Conservation (phyloP, 2,888 invertebrate genomes). For the Meandrusa payeni region DNA sequence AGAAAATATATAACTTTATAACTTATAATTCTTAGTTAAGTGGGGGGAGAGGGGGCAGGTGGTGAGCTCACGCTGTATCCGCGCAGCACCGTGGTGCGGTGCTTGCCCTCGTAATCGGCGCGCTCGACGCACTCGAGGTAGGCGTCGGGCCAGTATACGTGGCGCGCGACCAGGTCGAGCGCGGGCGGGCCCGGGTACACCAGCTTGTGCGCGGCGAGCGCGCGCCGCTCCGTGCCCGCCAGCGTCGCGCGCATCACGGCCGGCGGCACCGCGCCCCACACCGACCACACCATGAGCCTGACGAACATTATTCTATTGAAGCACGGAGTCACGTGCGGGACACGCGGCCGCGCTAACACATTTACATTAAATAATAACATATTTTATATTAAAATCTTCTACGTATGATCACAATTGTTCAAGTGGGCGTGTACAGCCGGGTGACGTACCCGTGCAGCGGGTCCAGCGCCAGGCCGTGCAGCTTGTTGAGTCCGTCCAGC, state of each 20-base stretch:
- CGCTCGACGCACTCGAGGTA: constrained; percentile 90
- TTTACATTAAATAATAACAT: too few species aligned
- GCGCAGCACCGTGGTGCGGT: constrained; percentile 82
- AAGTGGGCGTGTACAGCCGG: too few species aligned
- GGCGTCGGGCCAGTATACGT: constrained; percentile 90
- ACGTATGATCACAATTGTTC: too few species aligned
- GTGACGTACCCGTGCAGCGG: constrained; percentile 66
- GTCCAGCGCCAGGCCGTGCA: constrained; percentile 89
- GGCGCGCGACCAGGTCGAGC: constrained; percentile 85
- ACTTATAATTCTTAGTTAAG: too few species aligned
- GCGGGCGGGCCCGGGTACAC: constrained; percentile 89
- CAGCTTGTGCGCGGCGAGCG: constrained; percentile 84
- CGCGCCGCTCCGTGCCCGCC: constrained; percentile 82
- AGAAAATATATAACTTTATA: too few species aligned
- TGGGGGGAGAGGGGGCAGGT: too few species aligned
- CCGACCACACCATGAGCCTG: constrained; percentile 88
- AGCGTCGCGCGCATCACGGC: constrained; percentile 83
- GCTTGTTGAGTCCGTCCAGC: constrained; percentile 85
- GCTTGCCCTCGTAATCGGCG: constrained; percentile 87
- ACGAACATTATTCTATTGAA: too few species aligned
- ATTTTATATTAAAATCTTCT: too few species aligned
- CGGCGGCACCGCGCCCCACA: constrained; percentile 85
- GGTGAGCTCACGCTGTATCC: constrained; percentile 74
- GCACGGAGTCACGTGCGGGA: too few species aligned
- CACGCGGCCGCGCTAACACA: too few species aligned